These are phyloP conservation scores for Campoplex nolae DNA, from an alignment of 2,888 invertebrate species.

Conservation along the genomic window DNA sequence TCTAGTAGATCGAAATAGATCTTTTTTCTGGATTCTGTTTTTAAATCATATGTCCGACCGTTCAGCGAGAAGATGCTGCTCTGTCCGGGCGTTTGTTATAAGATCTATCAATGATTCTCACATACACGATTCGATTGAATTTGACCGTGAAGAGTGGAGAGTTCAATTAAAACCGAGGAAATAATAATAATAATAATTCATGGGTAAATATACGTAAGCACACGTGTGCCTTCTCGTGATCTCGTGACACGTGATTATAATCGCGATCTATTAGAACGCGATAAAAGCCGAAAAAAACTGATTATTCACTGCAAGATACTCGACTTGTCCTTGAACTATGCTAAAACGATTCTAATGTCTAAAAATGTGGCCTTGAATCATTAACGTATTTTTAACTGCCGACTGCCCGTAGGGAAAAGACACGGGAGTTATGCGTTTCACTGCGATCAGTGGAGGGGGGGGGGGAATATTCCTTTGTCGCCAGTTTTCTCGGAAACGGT, in stretches of 20 bases:
- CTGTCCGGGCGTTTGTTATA: too few relatives aligned
- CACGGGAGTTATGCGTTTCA: too few relatives aligned
- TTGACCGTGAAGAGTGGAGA: background rate
- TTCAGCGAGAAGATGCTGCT: background rate
- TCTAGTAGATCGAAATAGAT: too few relatives aligned
- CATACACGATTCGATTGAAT: background rate
- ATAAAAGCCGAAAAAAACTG: conserved; percentile 16
- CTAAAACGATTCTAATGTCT: background rate
- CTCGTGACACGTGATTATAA: conserved; percentile 3
- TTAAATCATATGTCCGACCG: background rate
- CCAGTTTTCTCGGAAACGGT: too few relatives aligned
- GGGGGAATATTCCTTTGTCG: too few relatives aligned
- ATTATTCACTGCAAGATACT: background rate
- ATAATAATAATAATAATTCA: conserved; percentile 10
- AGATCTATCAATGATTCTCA: background rate
- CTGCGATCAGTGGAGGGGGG: too few relatives aligned
- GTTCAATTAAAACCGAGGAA: conserved; percentile 3
- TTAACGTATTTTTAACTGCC: too few relatives aligned
- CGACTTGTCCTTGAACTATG: background rate
- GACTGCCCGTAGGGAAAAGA: too few relatives aligned
- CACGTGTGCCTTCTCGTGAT: background rate
- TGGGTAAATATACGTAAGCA: background rate
- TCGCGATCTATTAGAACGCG: conserved; percentile 5
- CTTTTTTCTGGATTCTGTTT: background rate
- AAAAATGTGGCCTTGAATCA: background rate